Conservation (phyloP, 2,888 invertebrate species). For the Thumatha senex region DNA sequence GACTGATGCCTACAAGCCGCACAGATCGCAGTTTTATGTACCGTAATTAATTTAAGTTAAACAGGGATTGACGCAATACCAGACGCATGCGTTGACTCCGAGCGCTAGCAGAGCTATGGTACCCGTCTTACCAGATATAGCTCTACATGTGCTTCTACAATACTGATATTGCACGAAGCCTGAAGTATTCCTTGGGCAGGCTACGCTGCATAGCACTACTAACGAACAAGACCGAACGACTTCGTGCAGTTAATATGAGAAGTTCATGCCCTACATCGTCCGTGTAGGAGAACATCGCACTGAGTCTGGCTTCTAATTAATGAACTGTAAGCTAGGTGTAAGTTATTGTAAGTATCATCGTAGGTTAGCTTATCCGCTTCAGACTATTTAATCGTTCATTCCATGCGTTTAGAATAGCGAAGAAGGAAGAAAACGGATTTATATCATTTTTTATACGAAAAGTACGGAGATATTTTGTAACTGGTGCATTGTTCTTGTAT, state of each 20-base stretch:
- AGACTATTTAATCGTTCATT: slow-evolving; percentile 59
- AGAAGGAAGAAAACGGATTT: slow-evolving; percentile 31
- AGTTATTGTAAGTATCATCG: slow-evolving; percentile 64
- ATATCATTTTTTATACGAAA: slow-evolving; percentile 36
- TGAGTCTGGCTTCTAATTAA: slow-evolving; percentile 61
- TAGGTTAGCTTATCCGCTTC: slow-evolving; percentile 61
- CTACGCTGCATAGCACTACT: neutral
- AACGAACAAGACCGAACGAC: slow-evolving; percentile 1
- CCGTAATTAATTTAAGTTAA: slow-evolving; percentile 60
- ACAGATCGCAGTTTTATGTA: slow-evolving; percentile 42
- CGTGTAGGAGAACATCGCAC: slow-evolving; percentile 30
- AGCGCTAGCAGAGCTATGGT: too few relatives aligned
- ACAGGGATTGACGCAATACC: slow-evolving; percentile 73
- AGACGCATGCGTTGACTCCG: slow-evolving; percentile 39
- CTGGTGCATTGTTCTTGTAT: slow-evolving; percentile 66
- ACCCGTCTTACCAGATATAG: neutral
- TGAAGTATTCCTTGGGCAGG: neutral
- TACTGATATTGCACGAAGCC: slow-evolving; percentile 26
- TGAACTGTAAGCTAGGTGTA: slow-evolving; percentile 59
- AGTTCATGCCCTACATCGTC: slow-evolving; percentile 14
- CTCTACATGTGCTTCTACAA: slow-evolving; percentile 20
- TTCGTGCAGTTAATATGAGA: slow-evolving; percentile 37
- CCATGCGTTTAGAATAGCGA: slow-evolving; percentile 58
- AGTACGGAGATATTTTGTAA: slow-evolving; percentile 39
- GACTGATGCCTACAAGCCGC: slow-evolving; percentile 59